Evolutionary conservation across 2,888 invertebrate genomes (phyloP), one percentile per base, ranked within the genome.

Genomic region (Pseudoips prasinana): DNA sequence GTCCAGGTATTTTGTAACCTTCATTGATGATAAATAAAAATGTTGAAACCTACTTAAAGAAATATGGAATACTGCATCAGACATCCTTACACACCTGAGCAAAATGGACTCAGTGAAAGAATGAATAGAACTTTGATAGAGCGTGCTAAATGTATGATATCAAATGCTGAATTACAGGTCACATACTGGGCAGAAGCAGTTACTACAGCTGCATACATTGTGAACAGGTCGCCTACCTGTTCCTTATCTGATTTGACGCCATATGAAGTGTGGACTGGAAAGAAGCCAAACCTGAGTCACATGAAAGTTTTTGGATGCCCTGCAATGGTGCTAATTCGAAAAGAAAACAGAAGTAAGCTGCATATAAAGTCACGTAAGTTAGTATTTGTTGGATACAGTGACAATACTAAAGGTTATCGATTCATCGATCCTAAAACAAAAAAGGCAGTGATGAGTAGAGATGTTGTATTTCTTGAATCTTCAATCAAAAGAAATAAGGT

Each of bases 301-400:
- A 7, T 33, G 7, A 26, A 33, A 8, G 22, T 33, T n/a, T 33
- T 33, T 33, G 23, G 33, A 7, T 33, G 17, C 1, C 22, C 10
- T 7, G 33, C 33, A 6, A 27, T 27, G 26, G 26, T 22, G 4
- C 22, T 19, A 2, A 10, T 11, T 11, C 8, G 4, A n/a, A 7
- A 20, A n/a, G 4, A 20, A 7, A 20, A n/a, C 4, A 20, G 20
- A 7, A 3, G 7, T 20, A 20, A 20, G 7, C 7, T 7, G 7
- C 4, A 20, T 20, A 7, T 8, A 4, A 28, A 28, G 8, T 20
- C 20, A 10, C 0, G n/a, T 8, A 18, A 20, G 14, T 22, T 22
- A 6, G 7, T 29, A 6, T 29, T 29, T 29, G 14, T 22, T 7
- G 22, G 29, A 4, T 23, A 17, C 3, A 22, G 26, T 20, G 8